Conservation (phyloP, 2,888 invertebrate genomes). For the Synergus umbraculus region DNA sequence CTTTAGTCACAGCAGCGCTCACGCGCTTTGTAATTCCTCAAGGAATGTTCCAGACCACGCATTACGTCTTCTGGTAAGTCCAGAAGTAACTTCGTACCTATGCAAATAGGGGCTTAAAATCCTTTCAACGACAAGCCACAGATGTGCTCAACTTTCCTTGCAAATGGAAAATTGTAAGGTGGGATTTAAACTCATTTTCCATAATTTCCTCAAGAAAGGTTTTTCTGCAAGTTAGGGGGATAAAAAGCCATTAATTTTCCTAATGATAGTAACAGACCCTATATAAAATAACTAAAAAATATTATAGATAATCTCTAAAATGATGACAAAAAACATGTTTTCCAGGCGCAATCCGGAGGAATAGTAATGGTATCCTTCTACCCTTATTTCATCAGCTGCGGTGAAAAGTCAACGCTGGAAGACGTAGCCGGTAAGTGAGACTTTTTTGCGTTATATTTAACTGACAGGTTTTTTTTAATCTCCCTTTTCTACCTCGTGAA, state of each 20-base stretch:
- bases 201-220: neutral
- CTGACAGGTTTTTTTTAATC: conserved; percentile 11
- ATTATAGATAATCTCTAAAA: neutral
- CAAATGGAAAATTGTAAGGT: neutral
- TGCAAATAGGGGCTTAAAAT: conserved; percentile 26
- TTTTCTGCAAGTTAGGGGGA: neutral
- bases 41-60: conserved; percentile 82
- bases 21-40: conserved; percentile 79
- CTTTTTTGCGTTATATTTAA: conserved; percentile 43
- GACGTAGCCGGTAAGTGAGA: conserved; percentile 81
- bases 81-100: conserved; percentile 24
- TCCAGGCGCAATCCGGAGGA: conserved; percentile 81
- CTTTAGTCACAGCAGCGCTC: conserved; percentile 82
- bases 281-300: too few species aligned
- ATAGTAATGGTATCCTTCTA: conserved; percentile 84
- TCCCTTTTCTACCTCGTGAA: conserved; percentile 32
- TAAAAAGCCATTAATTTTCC: neutral
- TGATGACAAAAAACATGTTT: conserved; percentile 44
- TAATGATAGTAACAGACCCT: neutral
- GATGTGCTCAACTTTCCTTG: conserved; percentile 8
- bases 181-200: neutral
- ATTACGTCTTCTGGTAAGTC: conserved; percentile 79
- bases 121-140: conserved; percentile 22
- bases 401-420: conserved; percentile 80
- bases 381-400: conserved; percentile 81